Conservation (phyloP, 2,888 invertebrate species). For the Copidosoma aretas region DNA sequence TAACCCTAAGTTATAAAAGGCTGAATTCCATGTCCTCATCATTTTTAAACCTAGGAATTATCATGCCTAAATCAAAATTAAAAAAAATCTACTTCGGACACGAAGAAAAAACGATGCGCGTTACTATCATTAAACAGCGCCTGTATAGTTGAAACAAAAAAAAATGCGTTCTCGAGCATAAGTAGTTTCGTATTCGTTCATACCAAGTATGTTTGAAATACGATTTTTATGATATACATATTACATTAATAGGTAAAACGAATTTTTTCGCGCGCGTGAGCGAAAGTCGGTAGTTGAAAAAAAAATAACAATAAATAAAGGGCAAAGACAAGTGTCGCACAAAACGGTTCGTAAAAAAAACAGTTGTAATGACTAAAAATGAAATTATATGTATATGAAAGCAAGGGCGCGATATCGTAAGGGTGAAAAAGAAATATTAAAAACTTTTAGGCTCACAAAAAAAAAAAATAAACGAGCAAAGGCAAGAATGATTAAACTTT, state of each 20-base stretch:
- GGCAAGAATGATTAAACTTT: constrained; percentile 38
- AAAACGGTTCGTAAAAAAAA: constrained; percentile 15
- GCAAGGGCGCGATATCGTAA: constrained; percentile 10
- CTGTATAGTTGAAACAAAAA: constrained; percentile 45
- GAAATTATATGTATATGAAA: not conserved
- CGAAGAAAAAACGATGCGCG: constrained; percentile 38
- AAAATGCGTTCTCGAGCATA: constrained; percentile 39
- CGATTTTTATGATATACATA: constrained; percentile 20
- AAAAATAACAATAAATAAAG: not conserved
- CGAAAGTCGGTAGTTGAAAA: not conserved
- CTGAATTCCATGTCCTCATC: not conserved
- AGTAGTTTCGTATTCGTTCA: constrained; percentile 56
- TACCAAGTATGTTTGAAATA: constrained; percentile 47
- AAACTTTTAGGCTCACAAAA: not conserved
- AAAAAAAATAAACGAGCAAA: constrained; percentile 14
- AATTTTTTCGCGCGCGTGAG: constrained; percentile 24
- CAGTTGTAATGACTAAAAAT: constrained; percentile 5
- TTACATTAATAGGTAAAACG: constrained; percentile 10
- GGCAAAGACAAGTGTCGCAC: constrained; percentile 1
- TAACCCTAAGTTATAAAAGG: not conserved
- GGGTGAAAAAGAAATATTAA: constrained; percentile 2
- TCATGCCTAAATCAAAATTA: constrained; percentile 26
- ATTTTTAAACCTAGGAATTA: constrained; percentile 31
- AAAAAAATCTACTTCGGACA: constrained; percentile 31
- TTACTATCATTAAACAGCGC: constrained; percentile 35